Base-by-base conservation (phyloP, 2,113 vertebrate species). In the Hydrolagus affinis region DNA sequence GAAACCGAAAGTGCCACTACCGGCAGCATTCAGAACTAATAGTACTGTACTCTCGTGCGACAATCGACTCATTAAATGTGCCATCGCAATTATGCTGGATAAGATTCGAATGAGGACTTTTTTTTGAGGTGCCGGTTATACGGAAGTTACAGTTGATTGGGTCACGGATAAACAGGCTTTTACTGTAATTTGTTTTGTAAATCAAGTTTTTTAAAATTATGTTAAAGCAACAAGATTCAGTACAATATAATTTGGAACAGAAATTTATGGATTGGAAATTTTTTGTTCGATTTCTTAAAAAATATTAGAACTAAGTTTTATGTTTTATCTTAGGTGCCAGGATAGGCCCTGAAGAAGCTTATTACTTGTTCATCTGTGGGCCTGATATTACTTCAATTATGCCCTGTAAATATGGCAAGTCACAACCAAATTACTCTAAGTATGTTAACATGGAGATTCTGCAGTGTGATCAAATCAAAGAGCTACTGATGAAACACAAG, bases 371-470 rank as follows among this genome's bases (percentile, higher is more conserved):
- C 76, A 90, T 95, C 0, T 94, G 95, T 86, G 98, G 98, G 8
- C 97, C 98, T 8, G 96, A 98, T 89, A 94, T 97, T 60, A 96
- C 94, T 0, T 98, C 96, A 3, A 88, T 99, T 87, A 98, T 99
- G 96, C 96, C 97, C 11, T 99, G 97, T 90, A 99, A 97, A 92
- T 96, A 98, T 59, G 96, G 97, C 85, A 95, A 94, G 88, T 90
- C 93, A 19, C 66, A 83, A 1, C 88, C 87, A 76, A 92, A 94
- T 86, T 94, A 94, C 76, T 97, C 95, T 57, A 98, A 95, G 87
- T 98, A 98, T n/a, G 92, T 98, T 87, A 94, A 89, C 85, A 95
- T 94, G 88, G 97, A 98, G 70, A 94, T 94, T 86, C 90, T 99
- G n/a, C 94, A 90, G 17, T 96, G 94, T 92, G 95, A 96, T 75